Base-by-base conservation (phyloP, 2,888 invertebrate species). In the Ennomos quercinarius region DNA sequence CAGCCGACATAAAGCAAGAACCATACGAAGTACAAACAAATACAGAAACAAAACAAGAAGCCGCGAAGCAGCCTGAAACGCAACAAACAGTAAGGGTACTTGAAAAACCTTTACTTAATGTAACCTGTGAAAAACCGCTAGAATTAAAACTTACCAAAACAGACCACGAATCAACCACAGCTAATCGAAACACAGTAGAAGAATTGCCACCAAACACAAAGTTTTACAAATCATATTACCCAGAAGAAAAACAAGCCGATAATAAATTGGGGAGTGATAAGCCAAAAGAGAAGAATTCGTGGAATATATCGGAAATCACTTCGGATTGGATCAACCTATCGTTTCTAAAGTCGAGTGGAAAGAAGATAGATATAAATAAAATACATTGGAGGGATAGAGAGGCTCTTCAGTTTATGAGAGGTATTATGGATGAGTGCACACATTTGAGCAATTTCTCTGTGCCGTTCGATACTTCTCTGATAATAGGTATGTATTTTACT, bases 351-450 rank as follows among this genome's bases (percentile, higher is more conserved):
- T 66, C 82, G 17, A 80, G 74, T 38, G 86, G 77, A 64, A 92
- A 78, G 71, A 92, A 91, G 81, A 93, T 94, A 80, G 93, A 94
- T 71, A 93, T 93, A 73, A 90, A 86, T 52, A 94, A 94, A 78
- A 94, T 94, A 54, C 95, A 96, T 70, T 95, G 95, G 94, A 94
- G 95, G 68, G 95, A 96, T 81, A 94, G 95, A 71, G 97, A 98
- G 85, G 97, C 97, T 0, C 74, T 97, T 54, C 96, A 97, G 88
- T 99, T 99, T 80, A 99, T 99, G 99, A 93, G 97, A 48, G 98
- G 99, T 0, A 95, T 99, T 70, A 99, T 99, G 99, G 99, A 99
- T 80, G 99, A 99, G 85, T 99, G 98, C 83, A 99, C 99, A 0
- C 99, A 99, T 89, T 92, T 99, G 41, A 97, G 95, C 68, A 98